Percentiles rank a stretch among this genome's conserved stretches.
Evolutionary conservation across 2,888 invertebrate species (phyloP).

Genomic region (Drosophila mettleri): DNA sequence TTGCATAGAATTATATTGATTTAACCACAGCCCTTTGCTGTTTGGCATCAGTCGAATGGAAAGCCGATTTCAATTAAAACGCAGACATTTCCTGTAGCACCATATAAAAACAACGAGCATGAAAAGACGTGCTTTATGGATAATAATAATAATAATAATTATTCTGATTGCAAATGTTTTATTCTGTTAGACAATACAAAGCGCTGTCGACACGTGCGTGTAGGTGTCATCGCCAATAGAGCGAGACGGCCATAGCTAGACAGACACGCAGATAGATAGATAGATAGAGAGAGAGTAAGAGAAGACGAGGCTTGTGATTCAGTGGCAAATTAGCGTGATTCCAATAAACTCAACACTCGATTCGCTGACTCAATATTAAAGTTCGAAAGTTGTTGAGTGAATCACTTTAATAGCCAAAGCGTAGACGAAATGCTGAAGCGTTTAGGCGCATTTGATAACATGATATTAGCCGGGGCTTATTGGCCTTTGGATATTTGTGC

Average conservation of each 20-base stretch:
- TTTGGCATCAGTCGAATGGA: neutral
- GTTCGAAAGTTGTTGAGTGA: slow-evolving; percentile 47
- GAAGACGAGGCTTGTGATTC: slow-evolving; percentile 35
- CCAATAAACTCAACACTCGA: slow-evolving; percentile 55
- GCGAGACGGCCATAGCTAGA: neutral
- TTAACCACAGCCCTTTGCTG: slow-evolving; percentile 1
- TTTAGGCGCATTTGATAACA: slow-evolving; percentile 60
- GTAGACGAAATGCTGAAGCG: slow-evolving; percentile 17
- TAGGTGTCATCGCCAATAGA: slow-evolving; percentile 36
- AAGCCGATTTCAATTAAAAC: slow-evolving; percentile 49
- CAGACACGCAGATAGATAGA: neutral
- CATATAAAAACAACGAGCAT: slow-evolving; percentile 17
- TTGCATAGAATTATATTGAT: neutral
- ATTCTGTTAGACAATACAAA: slow-evolving; percentile 21
- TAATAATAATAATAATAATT: slow-evolving; percentile 14
- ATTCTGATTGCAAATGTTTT: slow-evolving; percentile 12
- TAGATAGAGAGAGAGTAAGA: neutral
- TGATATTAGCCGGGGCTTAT: slow-evolving; percentile 42
- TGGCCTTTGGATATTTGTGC: slow-evolving; percentile 47
- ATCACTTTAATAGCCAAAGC: slow-evolving; percentile 54
- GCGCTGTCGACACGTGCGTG: slow-evolving; percentile 50
- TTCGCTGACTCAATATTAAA: slow-evolving; percentile 62
- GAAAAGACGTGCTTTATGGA: slow-evolving; percentile 38
- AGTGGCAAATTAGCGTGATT: slow-evolving; percentile 62
- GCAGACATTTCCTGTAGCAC: slow-evolving; percentile 64